A percentile compares a stretch with the other conserved stretches of the same genome.
Conservation (phyloP, 2,113 vertebrate species). For the Illadopsis cleaveri region DNA sequence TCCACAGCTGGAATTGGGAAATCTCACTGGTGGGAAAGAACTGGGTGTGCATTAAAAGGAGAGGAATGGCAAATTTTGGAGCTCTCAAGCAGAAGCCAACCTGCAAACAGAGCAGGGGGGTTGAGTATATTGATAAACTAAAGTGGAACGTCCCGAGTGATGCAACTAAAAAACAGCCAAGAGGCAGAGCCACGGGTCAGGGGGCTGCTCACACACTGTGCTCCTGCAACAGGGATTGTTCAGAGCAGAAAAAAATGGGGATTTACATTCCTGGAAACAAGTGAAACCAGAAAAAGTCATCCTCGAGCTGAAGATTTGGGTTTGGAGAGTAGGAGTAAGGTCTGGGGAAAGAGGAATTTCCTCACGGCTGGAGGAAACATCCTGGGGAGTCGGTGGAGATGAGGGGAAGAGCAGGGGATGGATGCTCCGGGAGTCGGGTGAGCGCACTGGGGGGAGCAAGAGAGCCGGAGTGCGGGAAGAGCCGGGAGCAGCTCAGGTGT, state of each 20-base stretch:
- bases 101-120: not conserved
- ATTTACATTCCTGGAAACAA: too few relatives aligned
- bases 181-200: accelerated
- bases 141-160: not conserved
- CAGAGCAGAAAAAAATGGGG: not conserved
- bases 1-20: not conserved
- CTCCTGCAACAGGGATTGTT: accelerated
- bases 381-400: accelerated
- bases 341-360: not conserved
- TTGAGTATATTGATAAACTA: not conserved
- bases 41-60: accelerated
- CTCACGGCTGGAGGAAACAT: not conserved
- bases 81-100: not conserved
- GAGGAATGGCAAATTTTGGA: not conserved
- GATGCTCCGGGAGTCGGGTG: not conserved
- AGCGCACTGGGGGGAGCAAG: not conserved
- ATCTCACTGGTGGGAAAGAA: not conserved
- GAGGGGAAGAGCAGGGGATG: accelerated
- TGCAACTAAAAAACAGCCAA: not conserved
- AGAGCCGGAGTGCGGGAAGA: not conserved
- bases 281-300: accelerated
- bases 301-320: accelerated
- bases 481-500: accelerated
- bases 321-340: not conserved
- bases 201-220: not conserved